Percentiles rank a stretch among this genome's conserved stretches.
phyloP scores from a whole-genome alignment of 2,888 invertebrate genomes.

The Lobophora halterata region DNA sequence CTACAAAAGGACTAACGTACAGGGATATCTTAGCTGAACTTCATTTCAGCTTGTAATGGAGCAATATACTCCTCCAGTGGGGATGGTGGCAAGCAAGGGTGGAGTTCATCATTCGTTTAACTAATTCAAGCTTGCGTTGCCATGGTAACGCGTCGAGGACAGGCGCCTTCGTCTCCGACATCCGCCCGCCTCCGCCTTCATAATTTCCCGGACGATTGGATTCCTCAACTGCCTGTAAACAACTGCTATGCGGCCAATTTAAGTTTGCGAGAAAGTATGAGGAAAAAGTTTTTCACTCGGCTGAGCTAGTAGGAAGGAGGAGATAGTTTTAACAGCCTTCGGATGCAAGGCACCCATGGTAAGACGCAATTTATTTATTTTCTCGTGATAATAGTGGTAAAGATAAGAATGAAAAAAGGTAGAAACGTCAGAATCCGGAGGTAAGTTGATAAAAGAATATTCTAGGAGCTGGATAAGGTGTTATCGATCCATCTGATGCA shows the following conservation, averaged over 20 bases:
- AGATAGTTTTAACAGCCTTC: slow-evolving; percentile 4
- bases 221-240: slow-evolving; percentile 54
- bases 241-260: slow-evolving; percentile 56
- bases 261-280: slow-evolving; percentile 44
- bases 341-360: not conserved
- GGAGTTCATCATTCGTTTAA: slow-evolving; percentile 67
- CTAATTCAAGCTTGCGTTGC: slow-evolving; percentile 65
- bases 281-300: slow-evolving; percentile 25
- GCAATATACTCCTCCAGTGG: slow-evolving; percentile 15
- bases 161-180: too few species aligned
- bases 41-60: slow-evolving; percentile 10
- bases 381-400: too few species aligned
- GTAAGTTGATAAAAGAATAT: slow-evolving; percentile 5
- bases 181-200: slow-evolving; percentile 46
- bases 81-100: slow-evolving; percentile 42
- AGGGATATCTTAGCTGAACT: too few species aligned
- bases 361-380: slow-evolving; percentile 6
- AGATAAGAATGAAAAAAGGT: too few species aligned
- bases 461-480: slow-evolving; percentile 5
- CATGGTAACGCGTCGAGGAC: slow-evolving; percentile 62
- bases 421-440: too few species aligned
- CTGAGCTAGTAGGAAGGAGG: slow-evolving; percentile 1
- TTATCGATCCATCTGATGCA: slow-evolving; percentile 15
- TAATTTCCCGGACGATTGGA: slow-evolving; percentile 66
- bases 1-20: too few species aligned